Base-by-base conservation (phyloP, 1,140 invertebrate species). In the Leguminivora glycinivorella region DNA sequence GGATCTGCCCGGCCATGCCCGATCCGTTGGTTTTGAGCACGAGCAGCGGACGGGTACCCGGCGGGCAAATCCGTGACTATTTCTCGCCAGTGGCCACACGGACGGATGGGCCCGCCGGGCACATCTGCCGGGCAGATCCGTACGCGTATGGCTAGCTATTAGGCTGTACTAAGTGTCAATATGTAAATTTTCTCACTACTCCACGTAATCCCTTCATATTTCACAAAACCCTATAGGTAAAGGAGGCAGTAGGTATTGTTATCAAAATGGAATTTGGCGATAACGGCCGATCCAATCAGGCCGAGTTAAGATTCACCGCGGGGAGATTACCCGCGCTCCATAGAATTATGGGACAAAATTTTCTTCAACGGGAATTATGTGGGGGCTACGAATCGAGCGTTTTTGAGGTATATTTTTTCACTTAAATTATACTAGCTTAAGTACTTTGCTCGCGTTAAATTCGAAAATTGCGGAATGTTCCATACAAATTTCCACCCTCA, bases 321-420 rank as follows among this genome's bases (percentile, higher is more conserved):
- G 68, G 72, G 75, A 79, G 82, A 81, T 83, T 83, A 82, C 82
- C 72, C 70, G 63, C n/a, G 73, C 69, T 74, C 69, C 73, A 72
- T 74, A 60, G 77, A 81, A 76, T 85, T 82, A 83, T 83, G 80
- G 79, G 75, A 77, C 77, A 70, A 82, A 83, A 80, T 85, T 85
- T 85, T 85, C 76, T 78, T 75, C 75, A 74, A 71, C 76, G 72
- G 70, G 75, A 78, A 83, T 85, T 80, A 85, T 77, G 34, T 76
- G 75, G 71, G 75, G 74, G 80, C 78, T 68, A 63, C 25, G 25
- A 77, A 43, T 68, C 40, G 1, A 9, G 73, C 71, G 72, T 7
- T 43, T n/a, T 17, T 4, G 10, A 52, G 1, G 17, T 0, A 19
- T n/a, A 10, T 52, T 52, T 52, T 22, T 9, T 3, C 2, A 22